Evolutionary conservation across 2,888 invertebrate genomes (phyloP).

Genomic region (Punctoribates punctum): DNA sequence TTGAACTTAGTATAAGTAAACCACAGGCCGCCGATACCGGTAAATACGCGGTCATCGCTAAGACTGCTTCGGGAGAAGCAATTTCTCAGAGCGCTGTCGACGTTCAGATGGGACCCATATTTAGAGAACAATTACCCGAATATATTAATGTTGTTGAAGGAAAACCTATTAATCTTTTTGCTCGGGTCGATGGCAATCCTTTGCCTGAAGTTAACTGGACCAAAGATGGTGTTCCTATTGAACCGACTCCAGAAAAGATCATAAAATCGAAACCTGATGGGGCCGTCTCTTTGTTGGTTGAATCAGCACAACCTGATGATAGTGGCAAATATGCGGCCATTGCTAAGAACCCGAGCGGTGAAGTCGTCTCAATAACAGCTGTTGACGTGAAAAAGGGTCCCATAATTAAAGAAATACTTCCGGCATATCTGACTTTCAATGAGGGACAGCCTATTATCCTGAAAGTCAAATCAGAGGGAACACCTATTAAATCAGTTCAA

Average conservation of each 20-base stretch:
- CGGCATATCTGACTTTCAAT: constrained; percentile 44
- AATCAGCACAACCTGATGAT: constrained; percentile 63
- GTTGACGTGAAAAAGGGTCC: constrained; percentile 41
- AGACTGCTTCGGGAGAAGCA: constrained; percentile 57
- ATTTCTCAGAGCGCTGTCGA: constrained; percentile 53
- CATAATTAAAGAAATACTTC: constrained; percentile 18
- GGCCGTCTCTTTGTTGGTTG: constrained; percentile 62
- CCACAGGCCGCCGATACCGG: constrained; percentile 33
- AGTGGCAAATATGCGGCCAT: constrained; percentile 75
- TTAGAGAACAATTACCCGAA: constrained; percentile 49
- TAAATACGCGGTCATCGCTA: constrained; percentile 52
- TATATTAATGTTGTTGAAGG: constrained; percentile 66
- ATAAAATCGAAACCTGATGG: constrained; percentile 66
- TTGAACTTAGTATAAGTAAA: constrained; percentile 20
- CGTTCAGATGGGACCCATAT: constrained; percentile 27
- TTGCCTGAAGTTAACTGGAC: constrained; percentile 84
- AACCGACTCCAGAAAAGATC: constrained; percentile 55
- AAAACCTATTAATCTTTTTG: constrained; percentile 73
- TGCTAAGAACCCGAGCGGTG: constrained; percentile 35
- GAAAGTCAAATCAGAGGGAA: constrained; percentile 13
- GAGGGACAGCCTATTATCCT: constrained; percentile 32
- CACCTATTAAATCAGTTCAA: constrained; percentile 14
- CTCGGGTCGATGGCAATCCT: constrained; percentile 75
- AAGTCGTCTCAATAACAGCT: constrained; percentile 48
- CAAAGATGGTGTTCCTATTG: constrained; percentile 31